Base-by-base conservation (phyloP, 1,140 invertebrate genomes). In the Thaumetopoea pityocampa region DNA sequence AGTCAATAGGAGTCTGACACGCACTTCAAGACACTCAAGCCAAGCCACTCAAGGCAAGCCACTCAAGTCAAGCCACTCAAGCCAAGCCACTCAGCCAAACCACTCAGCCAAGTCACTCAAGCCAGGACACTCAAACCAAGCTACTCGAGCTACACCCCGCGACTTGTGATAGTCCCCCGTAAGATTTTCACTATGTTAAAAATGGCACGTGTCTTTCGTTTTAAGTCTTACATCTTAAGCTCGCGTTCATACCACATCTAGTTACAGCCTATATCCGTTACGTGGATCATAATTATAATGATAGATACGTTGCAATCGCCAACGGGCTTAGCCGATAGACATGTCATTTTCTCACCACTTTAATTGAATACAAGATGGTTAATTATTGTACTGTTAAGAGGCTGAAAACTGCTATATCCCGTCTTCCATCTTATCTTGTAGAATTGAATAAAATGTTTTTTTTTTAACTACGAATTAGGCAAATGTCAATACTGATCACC, bases 321-420 rank as follows among this genome's bases (percentile, higher is more conserved):
- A 33, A 38, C 45, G 45, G 57, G 45, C 32, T n/a, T n/a, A n/a
- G 36, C 51, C 40, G 41, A 70, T 63, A 62, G 55, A 61, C 66
- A 59, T 68, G 70, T 73, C 73, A 70, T 72, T 69, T 73, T 73
- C 66, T 69, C 69, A 63, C 62, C 61, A 51, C 42, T 26, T 51
- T 69, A 69, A 73, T 73, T 71, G 62, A 73, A 73, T 69, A 63
- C 56, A 44, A 41, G 51, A 42, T 33, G 18, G 37, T 50, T 59
- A 62, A 61, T 65, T 61, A 55, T 58, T 59, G 57, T 57, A 63
- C 49, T 55, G 45, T 58, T 58, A 41, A 50, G 50, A 24, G 33
- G 37, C 9, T 45, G 51, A 54, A 51, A 59, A 51, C 41, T 33
- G 24, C 30, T n/a, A 20, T 37, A 36, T 48, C 43, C 36, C 29